Base-by-base conservation (phyloP, 1,140 invertebrate species). In the Calycopis cecrops region DNA sequence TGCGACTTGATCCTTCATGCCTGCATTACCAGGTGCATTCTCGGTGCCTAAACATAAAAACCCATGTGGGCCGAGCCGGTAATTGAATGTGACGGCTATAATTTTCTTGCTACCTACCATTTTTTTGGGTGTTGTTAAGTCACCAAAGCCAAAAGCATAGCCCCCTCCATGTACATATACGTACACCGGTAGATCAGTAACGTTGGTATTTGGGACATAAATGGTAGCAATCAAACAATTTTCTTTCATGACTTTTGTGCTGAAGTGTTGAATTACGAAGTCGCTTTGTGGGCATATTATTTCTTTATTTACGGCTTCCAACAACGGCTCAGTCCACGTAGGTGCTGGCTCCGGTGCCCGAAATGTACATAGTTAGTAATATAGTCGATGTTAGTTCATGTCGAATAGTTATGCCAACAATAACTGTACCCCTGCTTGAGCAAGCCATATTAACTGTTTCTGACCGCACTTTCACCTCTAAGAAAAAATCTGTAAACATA, bases 1-100 rank as follows among this genome's bases (percentile, higher is more conserved):
- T 34, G 72, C 67, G 1, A 79, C 61, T 52, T 73, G 69, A 40
- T 76, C 73, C 59, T 76, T 75, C 63, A 79, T 63, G 2, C 21
- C 21, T 28, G 21, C 69, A 51, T 76, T 75, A 14, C 73, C 73
- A 4, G 76, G 73, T 10, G 64, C 52, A 17, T 64, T 63, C 58
- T 63, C 40, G n/a, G 70, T 74, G 8, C 71, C 69, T 9, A 74
- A 51, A 35, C 71, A 76, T 28, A 28, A 28, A 28, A 44, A 44
- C 14, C 40, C 40, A 44, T 18, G 14, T 18, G 14, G 58, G 9
- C 58, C 67, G 16, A 76, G 53, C 8, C 73, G 59, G 57, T 76
- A 76, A 44, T 76, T 76, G 55, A 72, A 74, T 11, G 55, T 65
- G 9, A 72, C 69, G 0, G 52, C 62, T 40, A 76, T 63, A 33